These are phyloP conservation scores for Brachycybe producta DNA, from an alignment of 2,888 invertebrate genomes.

Conservation along the genomic window DNA sequence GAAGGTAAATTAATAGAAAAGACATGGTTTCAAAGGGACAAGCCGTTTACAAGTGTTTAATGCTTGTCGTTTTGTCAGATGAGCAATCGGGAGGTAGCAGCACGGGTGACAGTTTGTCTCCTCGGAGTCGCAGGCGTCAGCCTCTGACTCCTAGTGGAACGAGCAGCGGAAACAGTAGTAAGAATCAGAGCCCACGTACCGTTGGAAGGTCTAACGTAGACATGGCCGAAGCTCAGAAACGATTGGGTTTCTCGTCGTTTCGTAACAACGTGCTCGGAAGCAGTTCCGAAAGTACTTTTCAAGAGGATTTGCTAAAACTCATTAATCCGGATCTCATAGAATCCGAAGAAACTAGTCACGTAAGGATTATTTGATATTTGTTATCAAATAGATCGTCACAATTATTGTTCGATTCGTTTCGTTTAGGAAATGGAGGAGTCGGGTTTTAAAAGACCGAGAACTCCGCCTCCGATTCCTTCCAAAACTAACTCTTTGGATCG, in stretches of 20 bases:
- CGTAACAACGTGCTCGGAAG: conserved; percentile 17
- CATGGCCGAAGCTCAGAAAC: conserved; percentile 18
- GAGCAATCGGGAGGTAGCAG: conserved; percentile 46
- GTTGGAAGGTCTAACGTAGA: conserved; percentile 14
- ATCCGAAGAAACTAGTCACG: conserved; percentile 12
- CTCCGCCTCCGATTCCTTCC: conserved; percentile 16
- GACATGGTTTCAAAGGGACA: too few relatives aligned
- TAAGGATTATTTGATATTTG: background rate
- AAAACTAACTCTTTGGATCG: conserved; percentile 17
- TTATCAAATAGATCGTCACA: background rate
- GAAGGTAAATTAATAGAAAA: conserved; percentile 33
- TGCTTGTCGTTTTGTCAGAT: conserved; percentile 30
- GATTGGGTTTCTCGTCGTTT: conserved; percentile 19
- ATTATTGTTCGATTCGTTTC: too few relatives aligned
- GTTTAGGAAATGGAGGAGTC: conserved; percentile 2
- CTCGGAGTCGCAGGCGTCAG: conserved; percentile 37
- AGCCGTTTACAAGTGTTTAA: too few relatives aligned
- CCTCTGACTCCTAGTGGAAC: conserved; percentile 35
- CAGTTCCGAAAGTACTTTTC: conserved; percentile 42
- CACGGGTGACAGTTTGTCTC: conserved; percentile 42
- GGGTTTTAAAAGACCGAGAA: conserved; percentile 6
- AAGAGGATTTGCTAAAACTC: conserved; percentile 73
- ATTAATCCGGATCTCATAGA: conserved; percentile 59
- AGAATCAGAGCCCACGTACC: conserved; percentile 47
- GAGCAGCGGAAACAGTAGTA: conserved; percentile 38